A percentile compares a stretch with the other conserved stretches of the same genome.
phyloP scores from a whole-genome alignment of 1,140 invertebrate species.

The Acarapis woodi region DNA sequence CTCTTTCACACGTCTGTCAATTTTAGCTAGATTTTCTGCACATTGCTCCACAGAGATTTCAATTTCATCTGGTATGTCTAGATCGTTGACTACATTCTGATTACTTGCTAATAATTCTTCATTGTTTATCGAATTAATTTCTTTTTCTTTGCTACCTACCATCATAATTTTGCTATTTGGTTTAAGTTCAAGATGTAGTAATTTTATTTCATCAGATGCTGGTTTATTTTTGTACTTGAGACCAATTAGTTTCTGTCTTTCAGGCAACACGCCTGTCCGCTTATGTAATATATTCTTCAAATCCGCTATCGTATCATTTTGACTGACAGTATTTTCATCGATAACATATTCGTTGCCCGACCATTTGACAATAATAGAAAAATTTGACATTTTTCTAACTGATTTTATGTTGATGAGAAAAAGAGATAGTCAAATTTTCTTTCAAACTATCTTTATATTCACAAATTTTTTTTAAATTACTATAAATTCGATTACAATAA shows the following conservation, averaged over 20 bases:
- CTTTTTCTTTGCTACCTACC: slow-evolving; percentile 77
- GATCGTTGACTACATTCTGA: slow-evolving; percentile 44
- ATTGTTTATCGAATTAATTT: slow-evolving; percentile 45
- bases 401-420: too few relatives aligned
- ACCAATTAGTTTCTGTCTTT: slow-evolving; percentile 72
- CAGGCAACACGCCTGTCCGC: slow-evolving; percentile 51
- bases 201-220: slow-evolving; percentile 10
- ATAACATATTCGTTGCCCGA: slow-evolving; percentile 55
- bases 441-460: too few relatives aligned
- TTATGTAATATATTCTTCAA: slow-evolving; percentile 47
- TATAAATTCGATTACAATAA: too few relatives aligned
- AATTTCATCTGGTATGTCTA: slow-evolving; percentile 37
- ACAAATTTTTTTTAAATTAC: too few relatives aligned
- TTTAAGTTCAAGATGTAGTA: slow-evolving; percentile 10
- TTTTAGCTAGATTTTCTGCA: slow-evolving; percentile 27
- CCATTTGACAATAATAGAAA: slow-evolving; percentile 39
- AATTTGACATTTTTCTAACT: too few relatives aligned
- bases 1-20: slow-evolving; percentile 49
- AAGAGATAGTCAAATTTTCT: too few relatives aligned
- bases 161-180: slow-evolving; percentile 70
- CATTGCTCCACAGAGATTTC: slow-evolving; percentile 42
- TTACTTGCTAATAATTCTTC: slow-evolving; percentile 38
- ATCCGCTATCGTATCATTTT: slow-evolving; percentile 32
- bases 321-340: slow-evolving; percentile 23
- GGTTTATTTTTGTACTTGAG: slow-evolving; percentile 26